Conservation (phyloP, 2,888 invertebrate species). For the Perithous albicinctus region DNA sequence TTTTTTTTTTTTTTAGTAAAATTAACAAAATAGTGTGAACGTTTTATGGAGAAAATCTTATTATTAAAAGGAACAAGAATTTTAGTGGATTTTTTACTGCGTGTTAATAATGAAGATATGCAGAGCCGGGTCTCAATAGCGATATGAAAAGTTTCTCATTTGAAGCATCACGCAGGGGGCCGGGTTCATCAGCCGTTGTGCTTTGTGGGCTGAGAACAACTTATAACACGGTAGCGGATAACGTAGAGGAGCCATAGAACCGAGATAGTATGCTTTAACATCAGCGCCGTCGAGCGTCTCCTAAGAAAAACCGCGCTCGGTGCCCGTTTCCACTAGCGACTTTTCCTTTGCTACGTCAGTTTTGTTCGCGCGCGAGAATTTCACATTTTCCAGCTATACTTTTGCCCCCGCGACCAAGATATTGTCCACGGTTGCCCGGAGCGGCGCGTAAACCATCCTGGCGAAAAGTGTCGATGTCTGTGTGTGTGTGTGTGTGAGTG, state of each 20-base stretch:
- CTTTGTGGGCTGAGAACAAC: conserved; percentile 42
- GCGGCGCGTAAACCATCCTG: neutral
- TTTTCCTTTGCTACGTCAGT: neutral
- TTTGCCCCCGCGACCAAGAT: conserved; percentile 23
- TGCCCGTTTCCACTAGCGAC: neutral
- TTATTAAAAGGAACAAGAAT: too few relatives aligned
- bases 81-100: neutral
- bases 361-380: conserved; percentile 38
- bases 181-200: conserved; percentile 41
- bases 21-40: too few relatives aligned
- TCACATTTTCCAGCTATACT: conserved; percentile 54
- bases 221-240: neutral
- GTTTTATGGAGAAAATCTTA: too few relatives aligned
- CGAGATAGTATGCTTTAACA: neutral
- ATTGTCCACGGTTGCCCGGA: conserved; percentile 45
- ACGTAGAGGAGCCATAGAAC: neutral
- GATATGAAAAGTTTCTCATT: conserved; percentile 5
- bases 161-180: neutral
- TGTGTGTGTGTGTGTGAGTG: too few relatives aligned
- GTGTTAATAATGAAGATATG: neutral
- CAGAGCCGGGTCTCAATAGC: neutral
- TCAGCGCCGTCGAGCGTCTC: conserved; percentile 2
- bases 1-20: too few relatives aligned
- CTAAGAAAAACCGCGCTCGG: neutral
- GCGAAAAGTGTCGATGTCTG: conserved; percentile 48